A percentile compares a stretch with the other conserved stretches of the same genome.
Evolutionary conservation across 2,797 vertebrate species (phyloP).

Genomic region (Orientallactaga sibirica): DNA sequence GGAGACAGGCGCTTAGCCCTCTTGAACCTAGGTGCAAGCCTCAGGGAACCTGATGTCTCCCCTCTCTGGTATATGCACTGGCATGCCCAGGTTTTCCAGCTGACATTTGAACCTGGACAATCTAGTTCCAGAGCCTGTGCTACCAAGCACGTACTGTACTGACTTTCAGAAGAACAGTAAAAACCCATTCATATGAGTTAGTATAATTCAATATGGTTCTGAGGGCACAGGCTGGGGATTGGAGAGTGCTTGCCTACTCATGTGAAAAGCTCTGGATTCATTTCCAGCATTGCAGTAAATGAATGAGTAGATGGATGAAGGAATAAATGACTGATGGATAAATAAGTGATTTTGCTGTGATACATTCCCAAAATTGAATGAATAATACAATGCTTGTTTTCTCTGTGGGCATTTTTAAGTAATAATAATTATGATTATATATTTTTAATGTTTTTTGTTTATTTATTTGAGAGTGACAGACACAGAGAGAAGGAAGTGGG

Average conservation of each 20-base stretch:
- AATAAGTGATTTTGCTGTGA: neutral
- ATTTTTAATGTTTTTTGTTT: too few relatives aligned
- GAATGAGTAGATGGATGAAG: too few relatives aligned
- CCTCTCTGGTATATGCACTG: too few relatives aligned
- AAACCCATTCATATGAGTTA: neutral
- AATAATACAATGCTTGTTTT: neutral
- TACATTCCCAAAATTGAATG: too few relatives aligned
- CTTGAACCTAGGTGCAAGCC: too few relatives aligned
- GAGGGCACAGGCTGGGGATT: too few relatives aligned
- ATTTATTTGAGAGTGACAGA: too few relatives aligned
- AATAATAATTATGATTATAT: slow-evolving; percentile 1
- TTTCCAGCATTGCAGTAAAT: neutral
- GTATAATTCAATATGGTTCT: slow-evolving; percentile 1
- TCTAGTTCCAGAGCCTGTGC: neutral
- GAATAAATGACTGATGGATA: neutral
- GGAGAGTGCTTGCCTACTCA: neutral
- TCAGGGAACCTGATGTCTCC: too few relatives aligned
- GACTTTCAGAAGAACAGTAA: neutral
- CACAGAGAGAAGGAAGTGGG: too few relatives aligned
- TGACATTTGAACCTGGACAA: neutral
- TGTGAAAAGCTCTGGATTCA: neutral
- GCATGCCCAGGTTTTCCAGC: too few relatives aligned
- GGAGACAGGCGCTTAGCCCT: too few relatives aligned
- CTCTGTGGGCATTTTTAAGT: neutral
- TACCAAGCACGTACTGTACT: neutral